A percentile compares a stretch with the other conserved stretches of the same genome.
Conservation (phyloP, 2,797 vertebrate species). For the Rachycentron canadum region DNA sequence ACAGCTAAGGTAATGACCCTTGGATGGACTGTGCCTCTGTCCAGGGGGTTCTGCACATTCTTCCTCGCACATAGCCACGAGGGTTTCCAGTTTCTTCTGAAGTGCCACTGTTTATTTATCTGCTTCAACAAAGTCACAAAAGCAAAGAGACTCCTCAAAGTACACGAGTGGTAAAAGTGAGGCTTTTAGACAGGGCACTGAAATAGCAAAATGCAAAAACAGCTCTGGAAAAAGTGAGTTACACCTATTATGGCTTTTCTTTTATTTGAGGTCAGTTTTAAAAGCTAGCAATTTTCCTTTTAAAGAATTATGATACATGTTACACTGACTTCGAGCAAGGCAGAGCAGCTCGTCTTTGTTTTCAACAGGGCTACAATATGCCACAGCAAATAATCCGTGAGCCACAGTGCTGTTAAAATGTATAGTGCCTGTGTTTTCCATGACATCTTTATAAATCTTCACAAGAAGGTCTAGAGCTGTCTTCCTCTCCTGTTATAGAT, state of each 20-base stretch:
- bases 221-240: not conserved
- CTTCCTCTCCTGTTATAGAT: slow-evolving; percentile 27
- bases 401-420: not conserved
- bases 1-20: slow-evolving; percentile 73
- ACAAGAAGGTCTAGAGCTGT: slow-evolving; percentile 12
- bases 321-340: slow-evolving; percentile 4
- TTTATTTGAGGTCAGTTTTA: slow-evolving; percentile 15
- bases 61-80: slow-evolving; percentile 39
- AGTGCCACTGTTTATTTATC: slow-evolving; percentile 63
- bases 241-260: not conserved
- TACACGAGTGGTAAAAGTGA: not conserved
- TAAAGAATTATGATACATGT: not conserved
- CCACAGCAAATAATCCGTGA: not conserved
- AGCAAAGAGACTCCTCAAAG: slow-evolving; percentile 13
- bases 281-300: not conserved
- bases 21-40: slow-evolving; percentile 62
- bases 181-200: not conserved
- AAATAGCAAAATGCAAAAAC: slow-evolving; percentile 23
- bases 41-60: slow-evolving; percentile 27
- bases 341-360: slow-evolving; percentile 14
- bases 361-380: not conserved
- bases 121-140: slow-evolving; percentile 50
- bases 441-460: slow-evolving; percentile 16
- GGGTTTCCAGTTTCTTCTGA: slow-evolving; percentile 50
- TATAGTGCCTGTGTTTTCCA: slow-evolving; percentile 6